Base-by-base conservation (phyloP, 2,888 invertebrate species). In the Aporophyla lueneburgensis region DNA sequence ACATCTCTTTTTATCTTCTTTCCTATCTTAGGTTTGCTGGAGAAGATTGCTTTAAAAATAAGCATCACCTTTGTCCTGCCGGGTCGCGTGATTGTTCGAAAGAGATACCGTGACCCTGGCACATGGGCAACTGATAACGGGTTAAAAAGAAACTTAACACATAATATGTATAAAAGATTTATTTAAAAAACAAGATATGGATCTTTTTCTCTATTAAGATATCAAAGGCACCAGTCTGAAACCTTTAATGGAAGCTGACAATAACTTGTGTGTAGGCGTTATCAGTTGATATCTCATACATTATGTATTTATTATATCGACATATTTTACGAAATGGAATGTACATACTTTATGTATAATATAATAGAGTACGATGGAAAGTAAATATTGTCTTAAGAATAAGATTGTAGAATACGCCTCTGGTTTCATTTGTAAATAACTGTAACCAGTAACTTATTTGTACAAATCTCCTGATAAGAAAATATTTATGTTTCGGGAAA, bases 251-350 rank as follows among this genome's bases (percentile, higher is more conserved):
- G 58, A 73, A 71, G 74, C 80, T 80, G 80, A 69, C 65, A 71
- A 67, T 73, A 78, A 75, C 61, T 69, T 77, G 74, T 51, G 59
- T 43, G 84, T 53, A 43, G 72, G 80, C 63, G 72, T 65, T 40
- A 51, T 53, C 68, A 58, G 33, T 5, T 33, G 49, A 74, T 67
- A 71, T 62, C 71, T 80, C 80, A 84, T 84, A 74, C 63, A 86
- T 84, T 62, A 84, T 86, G 71, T 80, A 84, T 79, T 72, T 71
- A 46, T 86, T 71, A 59, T 66, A 71, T 63, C 71, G 72, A 72
- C 69, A 59, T 70, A 74, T 75, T 83, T 85, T 73, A 59, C 53
- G 19, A 56, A 74, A 71, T 43, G 33, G 62, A 71, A 82, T 82
- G 58, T 74, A 81, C 67, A 53, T 74, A 54, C 12, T 27, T 19